phyloP scores from a whole-genome alignment of 2,888 invertebrate species.

The Meloe dianella region DNA sequence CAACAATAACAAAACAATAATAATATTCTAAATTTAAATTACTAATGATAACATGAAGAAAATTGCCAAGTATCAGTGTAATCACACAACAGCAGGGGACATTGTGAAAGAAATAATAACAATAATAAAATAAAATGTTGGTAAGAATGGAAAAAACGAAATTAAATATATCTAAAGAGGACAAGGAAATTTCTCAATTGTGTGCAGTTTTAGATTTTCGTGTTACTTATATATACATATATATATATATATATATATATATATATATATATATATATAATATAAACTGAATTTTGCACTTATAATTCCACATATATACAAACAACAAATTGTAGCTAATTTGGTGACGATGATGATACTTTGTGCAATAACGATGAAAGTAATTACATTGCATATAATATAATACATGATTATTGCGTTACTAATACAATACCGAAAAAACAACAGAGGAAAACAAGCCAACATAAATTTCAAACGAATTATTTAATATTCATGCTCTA shows the following conservation, averaged over 20 bases:
- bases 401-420: no score
- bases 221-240: background rate
- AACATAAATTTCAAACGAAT: conserved; percentile 12
- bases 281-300: background rate
- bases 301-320: background rate
- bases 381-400: no score
- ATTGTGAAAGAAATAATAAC: conserved; percentile 5
- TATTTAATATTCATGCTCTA: conserved; percentile 46
- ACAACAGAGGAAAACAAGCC: background rate
- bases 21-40: background rate
- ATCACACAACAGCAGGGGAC: background rate
- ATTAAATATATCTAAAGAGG: conserved; percentile 4
- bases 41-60: background rate
- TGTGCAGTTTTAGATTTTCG: conserved; percentile 2
- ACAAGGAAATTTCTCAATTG: background rate
- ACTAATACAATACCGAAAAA: background rate
- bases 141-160: background rate
- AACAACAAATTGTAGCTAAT: background rate
- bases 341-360: background rate
- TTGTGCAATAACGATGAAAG: no score
- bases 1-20: background rate
- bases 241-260: no score
- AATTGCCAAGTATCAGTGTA: conserved; percentile 3
- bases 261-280: background rate
- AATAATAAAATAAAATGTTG: conserved; percentile 7